Base-by-base conservation (phyloP, 2,888 invertebrate genomes). In the Subacronicta megacephala region DNA sequence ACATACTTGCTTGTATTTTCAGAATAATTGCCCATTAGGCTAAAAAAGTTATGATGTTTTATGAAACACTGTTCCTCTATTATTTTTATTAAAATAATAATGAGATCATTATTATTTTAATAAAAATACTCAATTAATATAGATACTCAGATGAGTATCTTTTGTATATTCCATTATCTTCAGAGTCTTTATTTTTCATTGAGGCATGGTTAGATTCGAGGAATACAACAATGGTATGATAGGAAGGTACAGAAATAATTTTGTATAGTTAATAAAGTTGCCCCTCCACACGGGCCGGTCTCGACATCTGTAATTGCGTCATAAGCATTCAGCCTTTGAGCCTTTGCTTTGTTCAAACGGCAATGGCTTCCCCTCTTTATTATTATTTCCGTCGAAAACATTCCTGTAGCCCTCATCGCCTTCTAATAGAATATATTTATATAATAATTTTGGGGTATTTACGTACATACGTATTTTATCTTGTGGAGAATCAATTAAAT, bases 371-470 rank as follows among this genome's bases (percentile, higher is more conserved):
- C 77, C 80, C 82, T 80, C 83, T 82, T 82, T 83, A 84, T 87
- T 87, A 87, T 88, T 85, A 87, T 86, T 85, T 82, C 78, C 82
- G 77, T 75, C 80, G 78, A 82, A 84, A 87, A 85, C 84, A 87
- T 83, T 83, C 80, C 81, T 53, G 60, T 62, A 67, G 69, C 62
- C 64, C 54, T 64, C 62, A 56, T 54, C 61, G 65, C 53, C 53
- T 51, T 55, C 55, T 75, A 74, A 79, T 54, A n/a, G n/a, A 31
- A 31, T 26, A 81, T 78, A 85, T 81, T 81, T 73, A 75, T 80
- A 80, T 82, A n/a, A n/a, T n/a, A n/a, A n/a, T 82, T 81, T 81
- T 81, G 71, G 77, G 75, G 69, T 49, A 36, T 40, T 73, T 65
- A 72, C 67, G 77, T 83, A 82, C 67, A 77, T 83, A 82, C 83